Evolutionary conservation across 2,797 vertebrate genomes (phyloP).

Genomic region (Pelobates cultripes): DNA sequence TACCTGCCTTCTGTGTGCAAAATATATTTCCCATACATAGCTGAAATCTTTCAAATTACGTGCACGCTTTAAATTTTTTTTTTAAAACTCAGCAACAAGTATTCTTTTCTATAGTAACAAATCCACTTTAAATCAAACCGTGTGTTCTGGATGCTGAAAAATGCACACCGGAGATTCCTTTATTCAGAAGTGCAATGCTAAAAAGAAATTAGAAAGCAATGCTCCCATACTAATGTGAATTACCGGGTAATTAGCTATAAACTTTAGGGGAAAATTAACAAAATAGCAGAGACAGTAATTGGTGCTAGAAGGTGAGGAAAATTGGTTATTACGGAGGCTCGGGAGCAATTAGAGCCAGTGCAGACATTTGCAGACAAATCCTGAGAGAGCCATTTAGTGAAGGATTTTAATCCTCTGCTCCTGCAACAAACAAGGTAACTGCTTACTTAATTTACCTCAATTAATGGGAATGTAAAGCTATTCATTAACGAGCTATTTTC

Average conservation of each 20-base stretch:
- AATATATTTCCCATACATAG: too few species aligned
- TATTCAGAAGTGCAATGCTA: neutral
- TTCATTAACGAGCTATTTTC: conserved; percentile 15
- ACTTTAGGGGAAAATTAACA: conserved; percentile 53
- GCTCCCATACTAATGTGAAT: conserved; percentile 56
- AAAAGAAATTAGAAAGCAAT: conserved; percentile 12
- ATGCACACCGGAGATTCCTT: neutral
- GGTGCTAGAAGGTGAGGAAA: conserved; percentile 41
- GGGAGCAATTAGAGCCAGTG: conserved; percentile 44
- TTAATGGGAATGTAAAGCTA: conserved; percentile 28
- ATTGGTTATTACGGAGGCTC: conserved; percentile 36
- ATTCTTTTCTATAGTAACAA: neutral
- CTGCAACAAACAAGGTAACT: conserved; percentile 42
- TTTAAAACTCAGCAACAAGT: too few species aligned
- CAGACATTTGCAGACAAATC: conserved; percentile 31
- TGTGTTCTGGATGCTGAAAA: neutral
- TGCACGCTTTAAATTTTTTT: too few species aligned
- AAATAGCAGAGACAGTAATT: conserved; percentile 50
- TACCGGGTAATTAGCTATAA: conserved; percentile 40
- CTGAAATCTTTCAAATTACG: too few species aligned
- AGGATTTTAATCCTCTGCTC: conserved; percentile 33
- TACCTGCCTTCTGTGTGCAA: too few species aligned
- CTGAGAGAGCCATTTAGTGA: conserved; percentile 21
- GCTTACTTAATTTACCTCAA: conserved; percentile 38
- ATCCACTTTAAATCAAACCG: neutral